Percentiles rank a stretch among this genome's conserved stretches.
phyloP scores from a whole-genome alignment of 2,888 invertebrate genomes.

The Stenoptilia bipunctidactyla region DNA sequence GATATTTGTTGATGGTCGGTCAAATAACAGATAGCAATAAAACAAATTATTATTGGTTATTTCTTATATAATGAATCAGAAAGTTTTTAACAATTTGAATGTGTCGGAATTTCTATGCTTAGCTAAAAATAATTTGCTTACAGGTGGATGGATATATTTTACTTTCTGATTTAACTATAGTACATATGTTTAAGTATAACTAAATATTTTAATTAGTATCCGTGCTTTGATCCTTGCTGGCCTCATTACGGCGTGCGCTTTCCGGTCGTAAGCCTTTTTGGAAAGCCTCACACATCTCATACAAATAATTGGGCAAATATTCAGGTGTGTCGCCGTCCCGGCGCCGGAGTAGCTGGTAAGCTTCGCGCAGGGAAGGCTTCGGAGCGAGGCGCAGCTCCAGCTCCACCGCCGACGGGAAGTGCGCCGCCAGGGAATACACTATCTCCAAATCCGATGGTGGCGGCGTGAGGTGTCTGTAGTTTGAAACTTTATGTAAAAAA shows the following conservation, averaged over 20 bases:
- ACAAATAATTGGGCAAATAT: conserved; percentile 60
- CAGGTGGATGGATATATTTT: no score
- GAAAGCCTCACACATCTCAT: conserved; percentile 63
- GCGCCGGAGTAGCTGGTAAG: conserved; percentile 54
- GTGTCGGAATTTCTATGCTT: no score
- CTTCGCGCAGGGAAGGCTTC: conserved; percentile 58
- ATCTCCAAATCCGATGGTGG: conserved; percentile 63
- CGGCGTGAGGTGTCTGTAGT: conserved; percentile 52
- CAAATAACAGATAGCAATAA: no score
- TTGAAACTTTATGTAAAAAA: conserved; percentile 59
- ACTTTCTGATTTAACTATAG: no score
- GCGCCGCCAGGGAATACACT: conserved; percentile 58
- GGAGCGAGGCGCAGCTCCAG: conserved; percentile 56
- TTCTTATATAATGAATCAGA: no score
- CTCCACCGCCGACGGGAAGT: conserved; percentile 58
- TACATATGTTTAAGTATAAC: no score
- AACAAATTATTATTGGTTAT: no score
- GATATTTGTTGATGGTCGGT: no score
- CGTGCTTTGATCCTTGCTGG: conserved; percentile 20
- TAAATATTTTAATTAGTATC: conserved; percentile 1
- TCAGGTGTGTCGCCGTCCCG: conserved; percentile 55
- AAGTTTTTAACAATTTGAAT: no score
- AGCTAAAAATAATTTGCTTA: no score
- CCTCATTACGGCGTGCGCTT: conserved; percentile 39
- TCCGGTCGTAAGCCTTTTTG: conserved; percentile 52